These are phyloP conservation scores for Pararge aegeria DNA, from an alignment of 1,140 invertebrate species.

Conservation along the genomic window DNA sequence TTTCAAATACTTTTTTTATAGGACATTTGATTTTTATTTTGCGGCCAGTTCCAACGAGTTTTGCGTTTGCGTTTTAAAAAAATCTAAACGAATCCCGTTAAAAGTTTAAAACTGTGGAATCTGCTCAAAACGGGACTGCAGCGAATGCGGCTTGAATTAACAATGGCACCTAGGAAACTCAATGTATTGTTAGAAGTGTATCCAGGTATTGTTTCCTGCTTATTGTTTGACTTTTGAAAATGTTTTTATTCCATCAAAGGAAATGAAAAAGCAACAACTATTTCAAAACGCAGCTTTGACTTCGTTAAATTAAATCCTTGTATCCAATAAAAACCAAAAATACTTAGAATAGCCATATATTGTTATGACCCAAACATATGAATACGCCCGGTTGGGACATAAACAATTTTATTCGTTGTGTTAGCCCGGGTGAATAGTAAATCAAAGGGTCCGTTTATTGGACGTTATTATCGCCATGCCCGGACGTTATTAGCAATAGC, in stretches of 20 bases:
- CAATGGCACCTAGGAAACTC: conserved; percentile 5
- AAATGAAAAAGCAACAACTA: background rate
- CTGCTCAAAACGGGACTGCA: conserved; percentile 22
- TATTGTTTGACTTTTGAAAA: conserved; percentile 1
- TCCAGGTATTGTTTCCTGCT: background rate
- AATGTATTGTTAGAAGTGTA: conserved; percentile 2
- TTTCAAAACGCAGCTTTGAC: too few relatives aligned
- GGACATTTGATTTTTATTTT: conserved; percentile 30
- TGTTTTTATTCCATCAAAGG: background rate
- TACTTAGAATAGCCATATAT: background rate
- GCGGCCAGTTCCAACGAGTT: conserved; percentile 17
- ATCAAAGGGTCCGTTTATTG: conserved; percentile 34
- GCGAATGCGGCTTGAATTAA: conserved; percentile 20
- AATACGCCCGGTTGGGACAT: conserved; percentile 1
- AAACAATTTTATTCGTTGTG: conserved; percentile 33
- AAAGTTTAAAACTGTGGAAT: conserved; percentile 30
- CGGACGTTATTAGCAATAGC: conserved; percentile 24
- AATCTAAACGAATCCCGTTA: conserved; percentile 15
- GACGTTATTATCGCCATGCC: conserved; percentile 29
- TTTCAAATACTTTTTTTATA: conserved; percentile 19
- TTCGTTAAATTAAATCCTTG: too few relatives aligned
- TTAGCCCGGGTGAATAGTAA: conserved; percentile 28
- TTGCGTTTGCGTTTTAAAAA: conserved; percentile 15
- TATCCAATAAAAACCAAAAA: too few relatives aligned
- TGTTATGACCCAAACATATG: background rate